These are phyloP conservation scores for Nothocercus julius DNA, from an alignment of 2,113 vertebrate genomes.

Conservation along the genomic window DNA sequence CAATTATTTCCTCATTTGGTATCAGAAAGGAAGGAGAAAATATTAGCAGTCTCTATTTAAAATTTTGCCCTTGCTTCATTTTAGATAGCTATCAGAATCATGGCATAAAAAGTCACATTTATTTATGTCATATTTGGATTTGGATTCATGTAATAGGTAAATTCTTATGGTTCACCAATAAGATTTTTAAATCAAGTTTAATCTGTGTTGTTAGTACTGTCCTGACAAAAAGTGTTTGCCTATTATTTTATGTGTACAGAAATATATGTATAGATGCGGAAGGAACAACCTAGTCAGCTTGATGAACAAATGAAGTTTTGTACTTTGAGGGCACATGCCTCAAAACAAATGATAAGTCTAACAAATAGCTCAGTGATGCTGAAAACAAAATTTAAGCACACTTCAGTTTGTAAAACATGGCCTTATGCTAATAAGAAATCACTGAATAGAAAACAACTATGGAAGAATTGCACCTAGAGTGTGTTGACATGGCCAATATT, in stretches of 20 bases:
- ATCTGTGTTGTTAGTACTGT: rapidly evolving
- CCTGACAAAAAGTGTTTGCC: not conserved
- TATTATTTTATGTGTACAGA: not conserved
- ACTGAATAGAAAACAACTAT: not conserved
- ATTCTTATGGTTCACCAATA: not conserved
- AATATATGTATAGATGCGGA: not conserved
- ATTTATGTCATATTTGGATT: not conserved
- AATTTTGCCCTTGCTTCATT: not conserved
- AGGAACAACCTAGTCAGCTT: not conserved
- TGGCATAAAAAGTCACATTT: not conserved
- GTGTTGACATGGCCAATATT: not conserved
- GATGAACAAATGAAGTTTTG: not conserved
- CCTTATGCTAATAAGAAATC: not conserved
- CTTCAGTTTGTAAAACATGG: not conserved
- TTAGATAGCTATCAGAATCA: not conserved
- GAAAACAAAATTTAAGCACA: not conserved
- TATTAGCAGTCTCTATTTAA: not conserved
- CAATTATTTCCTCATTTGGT: not conserved
- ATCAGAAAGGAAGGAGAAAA: not conserved
- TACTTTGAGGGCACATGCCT: not conserved
- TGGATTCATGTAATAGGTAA: not conserved
- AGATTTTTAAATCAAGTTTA: not conserved
- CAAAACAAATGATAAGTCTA: not conserved
- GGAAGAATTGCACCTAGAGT: not conserved
- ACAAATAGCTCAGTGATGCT: not conserved